Evolutionary conservation across 2,113 vertebrate genomes (phyloP).

Genomic region (Pavo muticus): DNA sequence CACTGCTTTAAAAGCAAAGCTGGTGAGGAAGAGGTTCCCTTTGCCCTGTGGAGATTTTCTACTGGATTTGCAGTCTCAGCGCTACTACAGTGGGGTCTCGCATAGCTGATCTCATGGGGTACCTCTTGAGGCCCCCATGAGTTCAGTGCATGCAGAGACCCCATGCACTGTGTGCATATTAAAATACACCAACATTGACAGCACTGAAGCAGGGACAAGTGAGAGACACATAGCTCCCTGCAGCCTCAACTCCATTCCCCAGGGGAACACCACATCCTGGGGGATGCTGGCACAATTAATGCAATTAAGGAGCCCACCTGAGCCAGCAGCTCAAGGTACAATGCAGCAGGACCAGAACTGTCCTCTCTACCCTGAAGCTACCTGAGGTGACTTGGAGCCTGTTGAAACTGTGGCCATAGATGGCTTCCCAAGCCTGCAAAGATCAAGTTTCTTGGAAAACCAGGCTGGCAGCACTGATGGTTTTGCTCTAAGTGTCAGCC

Average conservation of each 20-base stretch:
- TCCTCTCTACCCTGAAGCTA: background rate
- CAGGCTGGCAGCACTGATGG: background rate
- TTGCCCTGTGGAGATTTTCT: background rate
- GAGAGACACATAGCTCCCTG: background rate
- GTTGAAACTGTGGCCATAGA: background rate
- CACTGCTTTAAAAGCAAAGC: constrained; percentile 28
- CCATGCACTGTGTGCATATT: background rate
- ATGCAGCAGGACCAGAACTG: background rate
- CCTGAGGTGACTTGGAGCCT: accelerated
- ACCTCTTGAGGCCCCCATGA: background rate
- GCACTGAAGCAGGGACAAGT: background rate
- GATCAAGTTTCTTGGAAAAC: background rate
- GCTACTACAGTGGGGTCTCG: background rate
- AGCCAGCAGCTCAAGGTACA: background rate
- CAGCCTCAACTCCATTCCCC: background rate
- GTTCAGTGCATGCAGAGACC: background rate
- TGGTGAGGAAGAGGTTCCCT: background rate
- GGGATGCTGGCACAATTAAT: constrained; percentile 24
- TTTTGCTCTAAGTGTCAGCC: background rate
- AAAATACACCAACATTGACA: background rate
- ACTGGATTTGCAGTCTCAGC: background rate
- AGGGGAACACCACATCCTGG: background rate
- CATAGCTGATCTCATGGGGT: background rate
- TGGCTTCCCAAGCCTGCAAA: accelerated
- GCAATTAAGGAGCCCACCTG: constrained; percentile 54